Evolutionary conservation across 2,113 vertebrate genomes (phyloP).

Genomic region (Balaenoptera acutorostrata): DNA sequence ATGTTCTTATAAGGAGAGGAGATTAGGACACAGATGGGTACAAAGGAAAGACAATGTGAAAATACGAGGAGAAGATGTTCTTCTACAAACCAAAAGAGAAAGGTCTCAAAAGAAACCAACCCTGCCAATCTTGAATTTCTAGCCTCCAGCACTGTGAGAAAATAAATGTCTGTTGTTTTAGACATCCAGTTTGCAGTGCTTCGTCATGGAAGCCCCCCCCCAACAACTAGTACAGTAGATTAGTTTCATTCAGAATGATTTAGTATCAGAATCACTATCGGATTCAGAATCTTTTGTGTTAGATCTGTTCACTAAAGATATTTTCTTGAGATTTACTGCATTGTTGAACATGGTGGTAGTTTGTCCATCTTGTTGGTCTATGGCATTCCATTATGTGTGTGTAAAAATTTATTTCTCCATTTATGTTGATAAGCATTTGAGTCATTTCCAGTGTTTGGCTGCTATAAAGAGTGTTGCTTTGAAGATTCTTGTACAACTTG

Average conservation of each 20-base stretch:
- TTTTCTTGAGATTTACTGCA: background rate
- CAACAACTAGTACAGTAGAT: background rate
- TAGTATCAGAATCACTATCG: background rate
- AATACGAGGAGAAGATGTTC: background rate
- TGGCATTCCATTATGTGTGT: background rate
- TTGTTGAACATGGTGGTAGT: too few relatives aligned
- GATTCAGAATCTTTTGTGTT: background rate
- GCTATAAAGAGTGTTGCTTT: background rate
- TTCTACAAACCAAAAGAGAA: background rate
- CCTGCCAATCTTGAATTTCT: background rate
- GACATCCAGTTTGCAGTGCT: background rate
- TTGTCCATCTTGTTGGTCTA: background rate
- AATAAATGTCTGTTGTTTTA: background rate
- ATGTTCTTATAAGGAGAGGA: background rate
- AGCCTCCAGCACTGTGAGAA: background rate
- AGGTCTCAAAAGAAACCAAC: background rate
- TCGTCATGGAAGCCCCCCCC: background rate
- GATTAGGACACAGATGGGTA: background rate
- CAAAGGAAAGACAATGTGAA: background rate
- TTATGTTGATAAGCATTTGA: background rate
- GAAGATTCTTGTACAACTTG: background rate
- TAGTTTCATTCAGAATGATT: background rate
- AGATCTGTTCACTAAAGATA: background rate
- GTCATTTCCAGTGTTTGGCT: background rate
- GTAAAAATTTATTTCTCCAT: background rate